Evolutionary conservation across 2,888 invertebrate genomes (phyloP), one percentile per base, ranked within the genome.

Genomic region (Agonopterix arenella): DNA sequence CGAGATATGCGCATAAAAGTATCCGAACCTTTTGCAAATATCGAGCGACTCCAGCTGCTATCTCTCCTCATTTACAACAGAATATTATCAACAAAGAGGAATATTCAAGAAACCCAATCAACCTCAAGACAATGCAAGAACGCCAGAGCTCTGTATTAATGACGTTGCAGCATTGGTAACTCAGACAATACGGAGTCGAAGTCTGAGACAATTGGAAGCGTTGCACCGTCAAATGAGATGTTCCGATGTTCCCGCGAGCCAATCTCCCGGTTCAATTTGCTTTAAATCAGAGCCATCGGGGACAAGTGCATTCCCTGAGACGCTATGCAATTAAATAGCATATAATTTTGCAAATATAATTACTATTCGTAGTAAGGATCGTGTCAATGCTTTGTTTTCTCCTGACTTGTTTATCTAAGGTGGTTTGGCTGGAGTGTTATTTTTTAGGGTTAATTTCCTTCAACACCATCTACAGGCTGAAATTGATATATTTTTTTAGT

Each of bases 181-280:
- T 68, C 56, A 72, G 77, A 80, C 80, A 77, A 75, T 66, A 68
- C 64, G 53, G 64, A 68, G 61, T 66, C 64, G 67, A 68, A 66
- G 68, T 61, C 62, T 62, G 74, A 79, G 80, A 83, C 83, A 82
- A 81, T 82, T 80, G 78, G 78, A 77, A 79, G 77, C 83, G 73
- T 67, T 75, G 82, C 82, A 79, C 73, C 82, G 76, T 80, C 84
- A 84, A 85, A 84, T 82, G 76, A 84, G 84, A 84, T 78, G 80
- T 80, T 77, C 73, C 44, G 45, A 82, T 77, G 79, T 77, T 67
- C 68, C 68, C 69, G 68, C 63, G 74, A 80, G 77, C 80, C 84
- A 84, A 84, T 84, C 78, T 76, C 72, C 68, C 70, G 57, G 78
- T 84, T 82, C 84, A 84, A 85, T 85, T 86, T 84, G 83, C 83